Conservation (phyloP, 1,140 invertebrate genomes). For the Anastatus disparis region DNA sequence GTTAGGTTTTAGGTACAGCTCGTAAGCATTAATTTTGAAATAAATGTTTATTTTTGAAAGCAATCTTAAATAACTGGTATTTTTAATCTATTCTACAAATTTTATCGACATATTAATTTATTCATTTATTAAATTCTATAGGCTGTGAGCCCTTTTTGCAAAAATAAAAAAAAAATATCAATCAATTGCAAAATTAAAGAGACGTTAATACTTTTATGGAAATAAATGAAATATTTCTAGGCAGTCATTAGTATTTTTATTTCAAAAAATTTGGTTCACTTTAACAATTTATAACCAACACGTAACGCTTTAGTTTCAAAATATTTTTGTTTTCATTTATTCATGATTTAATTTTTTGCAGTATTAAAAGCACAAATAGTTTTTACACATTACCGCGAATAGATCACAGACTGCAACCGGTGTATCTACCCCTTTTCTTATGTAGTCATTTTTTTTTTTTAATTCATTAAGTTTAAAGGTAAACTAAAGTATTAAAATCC, state of each 20-base stretch:
- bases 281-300: neutral
- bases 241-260: conserved; percentile 14
- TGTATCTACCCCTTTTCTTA: too few relatives aligned
- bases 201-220: conserved; percentile 19
- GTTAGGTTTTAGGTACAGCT: conserved; percentile 60
- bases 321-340: too few relatives aligned
- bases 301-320: neutral
- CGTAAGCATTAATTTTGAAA: conserved; percentile 66
- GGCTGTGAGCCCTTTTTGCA: conserved; percentile 34
- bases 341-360: too few relatives aligned
- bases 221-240: conserved; percentile 36
- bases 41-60: conserved; percentile 66
- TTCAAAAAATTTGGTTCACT: neutral
- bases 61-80: conserved; percentile 53
- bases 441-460: too few relatives aligned
- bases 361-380: too few relatives aligned
- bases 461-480: conserved; percentile 4
- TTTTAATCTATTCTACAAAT: conserved; percentile 38
- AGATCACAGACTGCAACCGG: too few relatives aligned
- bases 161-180: conserved; percentile 27
- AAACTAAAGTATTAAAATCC: conserved; percentile 26
- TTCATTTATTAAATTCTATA: conserved; percentile 38
- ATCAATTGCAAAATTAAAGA: conserved; percentile 22
- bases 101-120: conserved; percentile 31
- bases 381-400: too few relatives aligned